These are phyloP conservation scores for Copidosoma floridanum DNA, from an alignment of 1,140 invertebrate species.

Conservation along the genomic window DNA sequence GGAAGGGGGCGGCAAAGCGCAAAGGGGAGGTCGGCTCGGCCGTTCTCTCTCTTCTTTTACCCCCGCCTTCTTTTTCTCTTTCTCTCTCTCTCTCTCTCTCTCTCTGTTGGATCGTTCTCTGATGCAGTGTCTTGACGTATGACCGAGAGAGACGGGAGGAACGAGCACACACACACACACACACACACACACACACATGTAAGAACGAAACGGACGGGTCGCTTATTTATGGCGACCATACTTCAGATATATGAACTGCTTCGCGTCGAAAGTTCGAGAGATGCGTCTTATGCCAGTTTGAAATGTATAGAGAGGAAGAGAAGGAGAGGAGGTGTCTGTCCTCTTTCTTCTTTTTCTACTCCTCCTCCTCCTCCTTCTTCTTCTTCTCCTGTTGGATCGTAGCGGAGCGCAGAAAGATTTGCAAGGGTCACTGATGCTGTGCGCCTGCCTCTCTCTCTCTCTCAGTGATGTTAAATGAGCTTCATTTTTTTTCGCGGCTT, in stretches of 20 bases:
- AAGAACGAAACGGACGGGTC: conserved; percentile 51
- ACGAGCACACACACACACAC: too few species aligned
- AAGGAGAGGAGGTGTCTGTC: not conserved
- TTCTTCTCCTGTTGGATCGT: too few species aligned
- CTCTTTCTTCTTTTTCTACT: too few species aligned
- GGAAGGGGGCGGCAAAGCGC: conserved; percentile 3
- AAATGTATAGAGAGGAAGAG: conserved; percentile 50
- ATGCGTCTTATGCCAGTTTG: conserved; percentile 49
- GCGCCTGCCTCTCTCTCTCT: not conserved
- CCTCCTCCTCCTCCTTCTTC: too few species aligned
- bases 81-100: conserved; percentile 1
- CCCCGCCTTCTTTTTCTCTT: not conserved
- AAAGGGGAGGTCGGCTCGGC: not conserved
- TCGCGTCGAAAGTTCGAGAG: conserved; percentile 56
- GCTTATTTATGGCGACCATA: conserved; percentile 58
- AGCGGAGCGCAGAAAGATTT: conserved; percentile 36
- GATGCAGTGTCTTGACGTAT: conserved; percentile 9
- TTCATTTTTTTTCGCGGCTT: conserved; percentile 42
- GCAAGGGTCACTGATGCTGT: conserved; percentile 46
- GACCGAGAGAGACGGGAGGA: conserved; percentile 46
- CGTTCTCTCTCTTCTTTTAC: not conserved
- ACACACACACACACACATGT: too few species aligned
- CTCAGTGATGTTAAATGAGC: conserved; percentile 42
- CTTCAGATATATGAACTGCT: conserved; percentile 59
- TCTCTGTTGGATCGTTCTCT: too few species aligned